Evolutionary conservation across 2,888 invertebrate genomes (phyloP).

Genomic region (Branchellion lobata): DNA sequence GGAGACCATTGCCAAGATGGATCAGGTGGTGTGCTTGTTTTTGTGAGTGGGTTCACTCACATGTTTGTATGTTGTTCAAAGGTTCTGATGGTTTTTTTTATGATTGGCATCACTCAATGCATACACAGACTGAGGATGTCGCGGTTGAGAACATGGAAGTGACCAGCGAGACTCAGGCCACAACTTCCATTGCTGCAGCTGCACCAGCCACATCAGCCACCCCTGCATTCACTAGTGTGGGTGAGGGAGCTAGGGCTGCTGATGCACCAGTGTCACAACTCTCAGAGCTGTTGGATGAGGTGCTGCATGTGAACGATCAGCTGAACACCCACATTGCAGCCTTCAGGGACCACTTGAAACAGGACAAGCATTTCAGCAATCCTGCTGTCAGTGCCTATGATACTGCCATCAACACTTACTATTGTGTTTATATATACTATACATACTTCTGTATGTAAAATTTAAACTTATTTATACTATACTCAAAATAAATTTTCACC

Average conservation of each 20-base stretch:
- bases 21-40: conserved; percentile 50
- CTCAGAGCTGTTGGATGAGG: conserved; percentile 33
- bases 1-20: conserved; percentile 62
- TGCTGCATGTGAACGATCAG: conserved; percentile 27
- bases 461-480: no score
- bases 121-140: no score
- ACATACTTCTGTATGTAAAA: no score
- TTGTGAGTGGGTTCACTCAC: background rate
- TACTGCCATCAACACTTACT: no score
- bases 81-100: no score
- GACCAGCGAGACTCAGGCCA: background rate
- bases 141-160: no score
- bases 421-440: no score
- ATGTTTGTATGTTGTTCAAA: no score
- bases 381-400: background rate
- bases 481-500: no score
- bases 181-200: background rate
- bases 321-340: conserved; percentile 21
- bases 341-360: conserved; percentile 27
- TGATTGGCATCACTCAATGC: no score
- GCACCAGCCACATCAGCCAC: background rate
- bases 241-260: conserved; percentile 63
- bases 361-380: background rate
- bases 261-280: conserved; percentile 38
- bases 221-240: background rate